Conservation (phyloP, 2,888 invertebrate species). For the Heliconius erato region DNA sequence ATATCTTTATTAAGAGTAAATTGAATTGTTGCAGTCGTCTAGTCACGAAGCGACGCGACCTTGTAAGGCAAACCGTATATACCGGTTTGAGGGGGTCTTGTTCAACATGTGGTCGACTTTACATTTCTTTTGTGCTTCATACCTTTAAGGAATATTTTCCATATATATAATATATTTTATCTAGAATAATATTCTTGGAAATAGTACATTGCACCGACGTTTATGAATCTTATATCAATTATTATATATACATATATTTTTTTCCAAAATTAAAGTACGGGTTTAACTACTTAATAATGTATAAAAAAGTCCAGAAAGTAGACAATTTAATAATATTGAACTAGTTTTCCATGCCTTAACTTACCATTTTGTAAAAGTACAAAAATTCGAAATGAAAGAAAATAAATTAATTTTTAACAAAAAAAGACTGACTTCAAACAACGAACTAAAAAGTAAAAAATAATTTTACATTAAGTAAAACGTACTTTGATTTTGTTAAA, state of each 20-base stretch:
- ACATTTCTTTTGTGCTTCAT: slow-evolving; percentile 15
- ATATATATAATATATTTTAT: background rate
- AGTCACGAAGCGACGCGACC: slow-evolving; percentile 65
- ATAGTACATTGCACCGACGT: background rate
- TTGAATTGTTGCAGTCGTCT: slow-evolving; percentile 38
- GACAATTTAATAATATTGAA: background rate
- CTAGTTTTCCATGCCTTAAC: too few species aligned
- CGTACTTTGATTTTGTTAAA: too few species aligned
- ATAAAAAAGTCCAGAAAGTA: background rate
- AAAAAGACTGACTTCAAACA: too few species aligned
- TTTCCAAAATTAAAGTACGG: too few species aligned
- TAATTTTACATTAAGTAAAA: too few species aligned
- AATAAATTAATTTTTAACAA: too few species aligned
- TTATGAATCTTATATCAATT: too few species aligned
- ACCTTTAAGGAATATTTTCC: background rate
- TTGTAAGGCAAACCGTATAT: slow-evolving; percentile 62
- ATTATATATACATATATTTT: too few species aligned
- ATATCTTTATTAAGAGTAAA: slow-evolving; percentile 45
- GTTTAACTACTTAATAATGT: too few species aligned
- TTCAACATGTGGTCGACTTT: slow-evolving; percentile 31
- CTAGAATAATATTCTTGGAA: background rate
- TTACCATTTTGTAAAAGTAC: too few species aligned
- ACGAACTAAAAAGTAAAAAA: too few species aligned
- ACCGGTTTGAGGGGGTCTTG: slow-evolving; percentile 55
- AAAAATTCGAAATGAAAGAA: too few species aligned